These are phyloP conservation scores for Caiman crocodilus DNA, from an alignment of 2,797 vertebrate species.

Conservation along the genomic window DNA sequence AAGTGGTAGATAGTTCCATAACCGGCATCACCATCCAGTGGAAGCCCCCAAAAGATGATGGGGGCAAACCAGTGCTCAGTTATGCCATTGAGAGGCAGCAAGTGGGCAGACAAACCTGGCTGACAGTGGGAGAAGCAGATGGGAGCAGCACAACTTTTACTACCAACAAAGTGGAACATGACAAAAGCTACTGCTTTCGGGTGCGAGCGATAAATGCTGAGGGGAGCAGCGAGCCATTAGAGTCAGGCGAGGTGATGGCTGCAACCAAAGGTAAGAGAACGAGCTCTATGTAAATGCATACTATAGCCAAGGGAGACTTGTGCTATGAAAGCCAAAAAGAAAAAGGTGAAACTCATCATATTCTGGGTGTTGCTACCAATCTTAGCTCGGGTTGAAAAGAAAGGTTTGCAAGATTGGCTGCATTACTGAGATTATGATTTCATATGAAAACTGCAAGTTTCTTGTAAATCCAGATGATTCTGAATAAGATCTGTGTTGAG, in stretches of 20 bases:
- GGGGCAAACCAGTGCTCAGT: conserved; percentile 84
- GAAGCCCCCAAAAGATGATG: conserved; percentile 88
- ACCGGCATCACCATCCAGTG: conserved; percentile 85
- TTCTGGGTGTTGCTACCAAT: background rate
- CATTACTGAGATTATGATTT: background rate
- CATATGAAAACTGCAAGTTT: background rate
- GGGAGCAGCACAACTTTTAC: conserved; percentile 81
- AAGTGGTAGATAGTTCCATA: conserved; percentile 81
- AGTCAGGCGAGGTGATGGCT: conserved; percentile 88
- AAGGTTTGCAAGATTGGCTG: background rate
- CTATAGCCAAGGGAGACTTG: background rate
- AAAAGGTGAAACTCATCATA: background rate
- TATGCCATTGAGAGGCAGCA: conserved; percentile 89
- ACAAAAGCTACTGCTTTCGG: conserved; percentile 88
- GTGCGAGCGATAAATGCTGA: conserved; percentile 86
- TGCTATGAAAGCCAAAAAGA: background rate
- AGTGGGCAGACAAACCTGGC: conserved; percentile 87
- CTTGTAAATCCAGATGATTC: background rate
- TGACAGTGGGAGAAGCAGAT: conserved; percentile 82
- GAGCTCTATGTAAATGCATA: background rate
- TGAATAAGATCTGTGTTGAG: fast-evolving
- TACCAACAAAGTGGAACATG: conserved; percentile 81
- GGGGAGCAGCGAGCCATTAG: conserved; percentile 85
- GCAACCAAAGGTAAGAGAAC: conserved; percentile 84
- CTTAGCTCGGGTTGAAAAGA: background rate